A percentile compares a stretch with the other conserved stretches of the same genome.
Evolutionary conservation across 2,113 vertebrate genomes (phyloP).

Genomic region (Ceyx cyanopectus): DNA sequence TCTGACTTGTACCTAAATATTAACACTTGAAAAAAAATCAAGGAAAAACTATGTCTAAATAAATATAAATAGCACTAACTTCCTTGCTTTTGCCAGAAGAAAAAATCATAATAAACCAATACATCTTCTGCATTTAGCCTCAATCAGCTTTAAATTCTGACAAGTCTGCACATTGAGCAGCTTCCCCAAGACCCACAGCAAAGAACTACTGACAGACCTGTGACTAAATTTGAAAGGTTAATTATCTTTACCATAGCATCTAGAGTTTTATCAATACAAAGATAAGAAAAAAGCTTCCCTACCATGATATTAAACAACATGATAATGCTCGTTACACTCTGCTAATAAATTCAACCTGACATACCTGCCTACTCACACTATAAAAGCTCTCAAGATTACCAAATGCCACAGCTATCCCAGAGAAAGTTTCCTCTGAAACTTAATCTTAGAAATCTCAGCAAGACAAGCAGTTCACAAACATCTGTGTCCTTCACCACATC

Average conservation of each 20-base stretch:
- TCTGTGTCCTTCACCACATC: neutral
- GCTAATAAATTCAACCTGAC: neutral
- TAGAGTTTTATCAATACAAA: neutral
- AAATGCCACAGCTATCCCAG: neutral
- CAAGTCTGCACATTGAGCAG: neutral
- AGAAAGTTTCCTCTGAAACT: neutral
- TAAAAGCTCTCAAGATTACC: neutral
- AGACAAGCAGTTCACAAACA: neutral
- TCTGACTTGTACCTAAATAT: neutral
- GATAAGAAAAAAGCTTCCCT: neutral
- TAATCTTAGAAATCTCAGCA: slow-evolving; percentile 15
- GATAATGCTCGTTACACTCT: neutral
- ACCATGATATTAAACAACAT: neutral
- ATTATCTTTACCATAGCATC: neutral
- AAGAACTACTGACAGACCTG: neutral
- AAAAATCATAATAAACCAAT: neutral
- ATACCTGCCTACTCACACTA: neutral
- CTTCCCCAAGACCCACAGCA: neutral
- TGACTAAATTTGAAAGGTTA: neutral
- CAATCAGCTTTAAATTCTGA: neutral
- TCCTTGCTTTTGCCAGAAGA: neutral
- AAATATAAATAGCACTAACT: too few relatives aligned
- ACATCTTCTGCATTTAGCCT: neutral
- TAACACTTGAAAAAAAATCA: neutral
- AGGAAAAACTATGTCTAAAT: neutral